Base-by-base conservation (phyloP, 2,113 vertebrate species). In the Oreochromis tanganicae region DNA sequence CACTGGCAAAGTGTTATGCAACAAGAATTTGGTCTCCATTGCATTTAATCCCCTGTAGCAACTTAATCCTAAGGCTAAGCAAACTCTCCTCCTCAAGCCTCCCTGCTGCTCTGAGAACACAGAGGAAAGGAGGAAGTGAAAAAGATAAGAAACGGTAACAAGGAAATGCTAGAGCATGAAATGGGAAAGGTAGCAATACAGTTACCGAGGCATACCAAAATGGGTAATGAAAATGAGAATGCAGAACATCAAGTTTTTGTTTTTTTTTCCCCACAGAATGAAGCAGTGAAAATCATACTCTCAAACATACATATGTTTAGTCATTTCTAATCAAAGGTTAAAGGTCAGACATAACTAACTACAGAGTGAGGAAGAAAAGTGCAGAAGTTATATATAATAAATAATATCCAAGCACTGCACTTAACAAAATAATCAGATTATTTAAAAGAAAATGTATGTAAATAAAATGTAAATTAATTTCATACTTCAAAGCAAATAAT, bases 21-120 rank as follows among this genome's bases (percentile, higher is more conserved):
- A 95, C 85, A 41, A 82, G 89, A 92, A 93, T 95, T 94, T 95
- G 87, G 95, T 95, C 94, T 96, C 95, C 81, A 88, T 95, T 95
- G 92, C 94, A 93, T 95, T 94, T 96, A 95, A 96, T 97, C 95
- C 92, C 91, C 88, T 84, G 92, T 89, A 90, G 93, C 85, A 91
- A 92, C 91, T 92, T 93, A 94, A 95, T 95, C 94, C 94, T 14
- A 71, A 61, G 61, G 93, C 91, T 90, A 92, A 94, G 89, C 88
- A 92, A 95, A 95, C 93, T 90, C 92, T 94, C 46, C 86, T 91
- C 91, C 83, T 88, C 89, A 73, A 88, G 84, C 85, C 83, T 90
- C 89, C 75, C 79, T 89, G 87, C 83, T 91, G 88, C 81, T 93
- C 63, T 17, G 29, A 88, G 80, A 81, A 68, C 84, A 88, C 56